Evolutionary conservation across 2,888 invertebrate species (phyloP).

Genomic region (Neoascia interrupta): DNA sequence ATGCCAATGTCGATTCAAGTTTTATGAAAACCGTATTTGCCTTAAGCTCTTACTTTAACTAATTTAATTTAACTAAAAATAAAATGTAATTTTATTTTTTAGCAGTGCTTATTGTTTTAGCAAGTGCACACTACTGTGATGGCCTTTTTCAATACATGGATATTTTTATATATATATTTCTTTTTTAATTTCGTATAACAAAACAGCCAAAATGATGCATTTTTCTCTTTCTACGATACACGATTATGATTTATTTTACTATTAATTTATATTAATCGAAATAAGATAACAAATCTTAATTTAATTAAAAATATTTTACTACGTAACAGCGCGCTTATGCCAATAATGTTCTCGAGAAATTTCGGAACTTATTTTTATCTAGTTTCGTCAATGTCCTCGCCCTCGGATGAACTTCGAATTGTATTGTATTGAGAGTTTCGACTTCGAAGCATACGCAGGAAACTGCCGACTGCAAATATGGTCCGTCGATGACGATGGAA

Average conservation of each 20-base stretch:
- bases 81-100: background rate
- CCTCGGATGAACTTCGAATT: slow-evolving; percentile 82
- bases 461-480: slow-evolving; percentile 88
- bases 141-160: background rate
- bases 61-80: background rate
- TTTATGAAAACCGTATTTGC: slow-evolving; percentile 52
- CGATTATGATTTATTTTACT: too few species aligned
- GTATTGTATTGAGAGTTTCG: slow-evolving; percentile 89
- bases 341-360: slow-evolving; percentile 1
- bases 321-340: background rate
- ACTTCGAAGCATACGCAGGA: slow-evolving; percentile 86
- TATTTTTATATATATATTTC: background rate
- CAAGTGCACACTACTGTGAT: slow-evolving; percentile 29
- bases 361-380: slow-evolving; percentile 76
- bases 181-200: slow-evolving; percentile 21
- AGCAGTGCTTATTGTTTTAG: slow-evolving; percentile 23
- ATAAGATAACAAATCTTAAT: too few species aligned
- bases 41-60: slow-evolving; percentile 28
- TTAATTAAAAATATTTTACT: too few species aligned
- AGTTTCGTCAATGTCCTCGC: slow-evolving; percentile 79
- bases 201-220: slow-evolving; percentile 48
- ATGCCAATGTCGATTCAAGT: slow-evolving; percentile 40
- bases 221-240: slow-evolving; percentile 1
- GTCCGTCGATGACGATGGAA: slow-evolving; percentile 88
- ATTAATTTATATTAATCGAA: background rate